Evolutionary conservation across 2,113 vertebrate species (phyloP).

Genomic region (Regulus satrapa): DNA sequence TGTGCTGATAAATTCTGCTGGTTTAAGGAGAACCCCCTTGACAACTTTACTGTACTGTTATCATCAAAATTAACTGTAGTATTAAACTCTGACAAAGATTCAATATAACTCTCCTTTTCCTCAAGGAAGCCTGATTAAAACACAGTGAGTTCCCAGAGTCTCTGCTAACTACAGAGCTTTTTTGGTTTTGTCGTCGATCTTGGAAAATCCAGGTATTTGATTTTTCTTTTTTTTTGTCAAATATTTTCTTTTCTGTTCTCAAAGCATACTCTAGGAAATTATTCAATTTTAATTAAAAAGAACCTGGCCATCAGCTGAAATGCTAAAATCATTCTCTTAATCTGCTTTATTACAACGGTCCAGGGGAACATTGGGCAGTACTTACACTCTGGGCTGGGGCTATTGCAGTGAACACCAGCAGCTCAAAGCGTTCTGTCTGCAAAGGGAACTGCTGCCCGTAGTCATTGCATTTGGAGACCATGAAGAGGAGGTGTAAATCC

Average conservation of each 20-base stretch:
- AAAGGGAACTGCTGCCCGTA: background rate
- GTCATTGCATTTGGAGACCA: background rate
- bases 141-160: background rate
- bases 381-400: background rate
- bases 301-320: background rate
- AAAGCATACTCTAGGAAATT: background rate
- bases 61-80: background rate
- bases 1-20: background rate
- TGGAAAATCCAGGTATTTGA: background rate
- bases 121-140: background rate
- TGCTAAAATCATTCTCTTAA: background rate
- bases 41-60: background rate
- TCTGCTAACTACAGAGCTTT: background rate
- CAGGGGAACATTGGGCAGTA: background rate
- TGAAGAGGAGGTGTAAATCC: background rate
- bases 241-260: background rate
- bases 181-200: background rate
- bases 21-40: background rate
- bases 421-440: background rate
- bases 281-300: slow-evolving; percentile 17
- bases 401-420: background rate
- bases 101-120: background rate
- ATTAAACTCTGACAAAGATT: slow-evolving; percentile 10
- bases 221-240: background rate
- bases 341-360: background rate